Conservation (phyloP, 2,797 vertebrate genomes). For the Yasuhikotakia modesta region DNA sequence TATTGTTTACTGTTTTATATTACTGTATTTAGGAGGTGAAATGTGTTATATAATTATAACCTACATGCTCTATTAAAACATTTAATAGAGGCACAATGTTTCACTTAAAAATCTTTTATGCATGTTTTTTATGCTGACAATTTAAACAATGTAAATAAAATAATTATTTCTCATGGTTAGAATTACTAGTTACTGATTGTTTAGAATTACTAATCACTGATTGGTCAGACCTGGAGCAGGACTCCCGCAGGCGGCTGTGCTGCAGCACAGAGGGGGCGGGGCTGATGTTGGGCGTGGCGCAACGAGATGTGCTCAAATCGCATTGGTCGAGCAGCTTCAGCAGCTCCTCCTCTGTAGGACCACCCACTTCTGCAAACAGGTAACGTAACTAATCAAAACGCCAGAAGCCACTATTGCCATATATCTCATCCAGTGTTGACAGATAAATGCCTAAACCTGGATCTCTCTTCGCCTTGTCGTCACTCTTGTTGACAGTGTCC, state of each 20-base stretch:
- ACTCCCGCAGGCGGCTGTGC: constrained; percentile 89
- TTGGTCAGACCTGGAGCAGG: constrained; percentile 86
- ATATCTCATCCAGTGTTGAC: not conserved
- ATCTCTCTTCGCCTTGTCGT: constrained; percentile 81
- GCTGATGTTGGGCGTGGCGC: constrained; percentile 95
- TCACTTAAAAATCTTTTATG: not conserved
- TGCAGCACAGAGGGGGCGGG: constrained; percentile 93
- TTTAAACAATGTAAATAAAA: no score
- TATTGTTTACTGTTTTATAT: no score
- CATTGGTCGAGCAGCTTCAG: constrained; percentile 95
- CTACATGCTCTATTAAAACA: no score
- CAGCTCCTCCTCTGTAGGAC: constrained; percentile 92
- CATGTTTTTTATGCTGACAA: not conserved
- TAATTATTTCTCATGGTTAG: not conserved
- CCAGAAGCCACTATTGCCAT: not conserved
- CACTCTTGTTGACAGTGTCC: constrained; percentile 91
- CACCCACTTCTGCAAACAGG: constrained; percentile 81
- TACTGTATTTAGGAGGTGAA: no score
- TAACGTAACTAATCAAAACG: not conserved
- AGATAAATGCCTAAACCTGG: constrained; percentile 64
- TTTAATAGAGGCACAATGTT: not conserved
- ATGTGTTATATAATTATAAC: no score
- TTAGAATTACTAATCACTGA: no score
- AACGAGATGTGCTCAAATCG: constrained; percentile 94
- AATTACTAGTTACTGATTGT: no score